Evolutionary conservation across 2,888 invertebrate species (phyloP), one percentile per base, ranked within the genome.

Genomic region (Drosophila mettleri): DNA sequence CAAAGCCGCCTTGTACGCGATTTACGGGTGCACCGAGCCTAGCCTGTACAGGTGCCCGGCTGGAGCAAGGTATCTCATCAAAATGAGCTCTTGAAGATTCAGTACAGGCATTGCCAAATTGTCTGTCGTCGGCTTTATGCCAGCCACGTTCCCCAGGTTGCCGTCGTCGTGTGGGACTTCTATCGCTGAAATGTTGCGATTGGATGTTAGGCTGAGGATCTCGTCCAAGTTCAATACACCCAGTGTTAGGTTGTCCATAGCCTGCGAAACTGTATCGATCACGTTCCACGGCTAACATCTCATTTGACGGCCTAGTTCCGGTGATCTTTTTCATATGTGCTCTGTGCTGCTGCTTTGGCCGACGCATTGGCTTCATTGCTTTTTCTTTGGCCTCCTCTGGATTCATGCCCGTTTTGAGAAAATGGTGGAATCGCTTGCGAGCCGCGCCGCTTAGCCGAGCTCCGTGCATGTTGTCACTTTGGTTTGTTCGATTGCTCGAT

Each of bases 21-120:
- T n/a, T 33, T 0, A 69, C 52, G 1, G 72, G 64, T 18, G 71
- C 71, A 14, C 72, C 65, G 14, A 58, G 43, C 10, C 64, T 31
- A 2, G 57, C 64, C 7, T 53, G 51, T 8, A 71, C 31, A 1
- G 72, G 31, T 31, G 22, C 12, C 4, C 72, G 39, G 1, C 9
- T 9, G n/a, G 9, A 4, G 43, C n/a, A n/a, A 6, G 14, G 14
- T 33, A 10, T 16, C 12, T 22, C 16, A 3, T 10, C 34, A 10
- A n/a, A 7, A 29, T 14, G 22, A n/a, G 1, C 10, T 10, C 5
- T 10, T 1, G 34, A n/a, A 9, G n/a, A 16, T n/a, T 46, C 59
- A 12, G n/a, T 14, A 18, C 31, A 45, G 27, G 10, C 43, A 16
- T 10, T 16, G n/a, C 16, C 43, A n/a, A n/a, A 43, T 43, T 43